These are phyloP conservation scores for Cryptotermes secundus DNA, from an alignment of 1,140 invertebrate species.

Conservation along the genomic window DNA sequence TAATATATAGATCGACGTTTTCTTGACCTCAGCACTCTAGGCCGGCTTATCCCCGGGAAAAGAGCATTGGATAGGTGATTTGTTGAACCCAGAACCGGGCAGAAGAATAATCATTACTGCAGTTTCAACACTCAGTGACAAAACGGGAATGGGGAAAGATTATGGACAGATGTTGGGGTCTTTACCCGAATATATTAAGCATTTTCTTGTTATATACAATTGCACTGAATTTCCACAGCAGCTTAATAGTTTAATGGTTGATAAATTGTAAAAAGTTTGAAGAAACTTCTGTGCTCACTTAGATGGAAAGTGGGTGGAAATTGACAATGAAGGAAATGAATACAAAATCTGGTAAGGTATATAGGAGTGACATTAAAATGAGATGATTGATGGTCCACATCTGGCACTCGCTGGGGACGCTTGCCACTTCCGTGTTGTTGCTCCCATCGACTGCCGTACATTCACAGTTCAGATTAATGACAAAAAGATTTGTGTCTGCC, in stretches of 20 bases:
- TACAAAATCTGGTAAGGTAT: constrained; percentile 1
- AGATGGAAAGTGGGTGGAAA: constrained; percentile 5
- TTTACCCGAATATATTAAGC: not conserved
- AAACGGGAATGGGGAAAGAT: not conserved
- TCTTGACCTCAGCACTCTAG: too few relatives aligned
- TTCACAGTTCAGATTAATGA: constrained; percentile 25
- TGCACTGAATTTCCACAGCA: not conserved
- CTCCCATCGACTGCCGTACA: constrained; percentile 1
- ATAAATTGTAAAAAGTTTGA: not conserved
- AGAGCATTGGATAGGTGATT: too few relatives aligned
- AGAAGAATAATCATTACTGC: not conserved
- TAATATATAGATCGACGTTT: too few relatives aligned
- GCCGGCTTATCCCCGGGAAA: too few relatives aligned
- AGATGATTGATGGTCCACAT: constrained; percentile 33
- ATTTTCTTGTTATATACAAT: not conserved
- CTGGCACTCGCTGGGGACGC: not conserved
- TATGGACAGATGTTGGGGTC: not conserved
- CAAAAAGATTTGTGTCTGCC: constrained; percentile 27
- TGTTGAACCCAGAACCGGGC: too few relatives aligned
- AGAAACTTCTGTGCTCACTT: not conserved
- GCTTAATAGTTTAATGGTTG: not conserved
- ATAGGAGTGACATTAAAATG: constrained; percentile 32
- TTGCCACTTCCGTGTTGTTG: constrained; percentile 22
- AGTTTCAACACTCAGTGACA: not conserved
- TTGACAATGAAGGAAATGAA: constrained; percentile 1